Percentiles rank a stretch among this genome's conserved stretches.
These are phyloP conservation scores for Drosophila nebulosa DNA, from an alignment of 1,140 invertebrate species.

Conservation along the genomic window DNA sequence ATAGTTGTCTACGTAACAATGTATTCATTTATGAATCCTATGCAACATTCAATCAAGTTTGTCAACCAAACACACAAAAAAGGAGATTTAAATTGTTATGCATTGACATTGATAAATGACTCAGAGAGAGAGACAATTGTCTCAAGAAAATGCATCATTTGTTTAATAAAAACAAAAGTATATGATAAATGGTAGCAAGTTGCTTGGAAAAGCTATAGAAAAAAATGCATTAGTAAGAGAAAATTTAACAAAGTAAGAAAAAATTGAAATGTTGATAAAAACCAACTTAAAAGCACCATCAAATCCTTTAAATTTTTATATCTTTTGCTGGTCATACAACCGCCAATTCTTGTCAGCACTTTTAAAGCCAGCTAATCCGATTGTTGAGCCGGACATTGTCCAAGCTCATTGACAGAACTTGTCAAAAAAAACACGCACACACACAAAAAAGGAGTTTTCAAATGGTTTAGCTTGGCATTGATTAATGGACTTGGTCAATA, in stretches of 20 bases:
- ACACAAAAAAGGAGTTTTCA: background rate
- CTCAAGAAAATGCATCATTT: background rate
- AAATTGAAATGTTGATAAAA: background rate
- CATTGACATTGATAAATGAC: background rate
- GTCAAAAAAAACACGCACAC: background rate
- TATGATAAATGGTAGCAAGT: background rate
- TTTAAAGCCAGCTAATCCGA: background rate
- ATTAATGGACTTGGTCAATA: slow-evolving; percentile 35
- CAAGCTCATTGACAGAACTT: background rate
- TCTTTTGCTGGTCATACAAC: too few species aligned
- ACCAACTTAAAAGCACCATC: background rate
- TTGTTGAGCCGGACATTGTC: too few species aligned
- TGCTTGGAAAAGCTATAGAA: slow-evolving; percentile 10
- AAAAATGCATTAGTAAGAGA: slow-evolving; percentile 22
- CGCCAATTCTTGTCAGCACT: background rate
- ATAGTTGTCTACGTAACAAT: background rate
- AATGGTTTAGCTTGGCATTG: slow-evolving; percentile 22
- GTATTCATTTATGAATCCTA: background rate
- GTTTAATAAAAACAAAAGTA: background rate
- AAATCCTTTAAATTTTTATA: too few species aligned
- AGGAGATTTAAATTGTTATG: background rate
- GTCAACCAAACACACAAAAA: background rate
- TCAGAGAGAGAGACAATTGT: background rate
- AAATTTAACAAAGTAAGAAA: slow-evolving; percentile 2
- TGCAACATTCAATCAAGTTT: background rate